These are phyloP conservation scores for Lepidostoma basale DNA, from an alignment of 1,140 invertebrate genomes.

Conservation along the genomic window DNA sequence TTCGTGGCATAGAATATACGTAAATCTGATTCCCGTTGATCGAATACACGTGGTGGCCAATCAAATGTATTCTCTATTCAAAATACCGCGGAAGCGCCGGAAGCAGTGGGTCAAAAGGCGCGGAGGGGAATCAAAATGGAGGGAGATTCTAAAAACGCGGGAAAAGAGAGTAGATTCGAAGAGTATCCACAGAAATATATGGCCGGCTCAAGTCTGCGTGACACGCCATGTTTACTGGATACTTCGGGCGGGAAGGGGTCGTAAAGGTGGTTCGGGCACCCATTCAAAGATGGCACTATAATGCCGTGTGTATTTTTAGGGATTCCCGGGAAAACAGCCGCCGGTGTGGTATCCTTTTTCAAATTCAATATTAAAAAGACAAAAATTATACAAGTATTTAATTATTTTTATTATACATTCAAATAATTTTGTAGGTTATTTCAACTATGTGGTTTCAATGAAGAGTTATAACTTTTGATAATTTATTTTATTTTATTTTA, in stretches of 20 bases:
- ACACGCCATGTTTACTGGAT: slow-evolving; percentile 23
- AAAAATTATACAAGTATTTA: neutral
- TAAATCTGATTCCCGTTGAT: no score
- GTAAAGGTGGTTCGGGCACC: slow-evolving; percentile 9
- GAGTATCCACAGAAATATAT: slow-evolving; percentile 36
- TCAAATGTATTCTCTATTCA: no score
- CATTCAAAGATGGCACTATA: neutral
- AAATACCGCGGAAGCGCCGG: no score
- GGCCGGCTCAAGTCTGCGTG: slow-evolving; percentile 37
- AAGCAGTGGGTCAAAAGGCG: no score
- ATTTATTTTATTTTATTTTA: no score
- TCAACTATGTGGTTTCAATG: no score
- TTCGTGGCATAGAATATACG: no score
- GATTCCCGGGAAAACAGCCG: neutral
- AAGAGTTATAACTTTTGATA: no score
- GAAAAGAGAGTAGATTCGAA: neutral
- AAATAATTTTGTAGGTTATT: no score
- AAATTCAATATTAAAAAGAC: neutral
- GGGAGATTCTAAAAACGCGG: neutral
- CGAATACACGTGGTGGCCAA: no score
- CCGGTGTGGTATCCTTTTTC: neutral
- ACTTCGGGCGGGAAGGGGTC: neutral
- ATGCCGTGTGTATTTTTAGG: neutral
- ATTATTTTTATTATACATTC: no score
- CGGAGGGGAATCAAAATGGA: neutral